Conservation (phyloP, 2,113 vertebrate species). For the Malurus cyaneus region DNA sequence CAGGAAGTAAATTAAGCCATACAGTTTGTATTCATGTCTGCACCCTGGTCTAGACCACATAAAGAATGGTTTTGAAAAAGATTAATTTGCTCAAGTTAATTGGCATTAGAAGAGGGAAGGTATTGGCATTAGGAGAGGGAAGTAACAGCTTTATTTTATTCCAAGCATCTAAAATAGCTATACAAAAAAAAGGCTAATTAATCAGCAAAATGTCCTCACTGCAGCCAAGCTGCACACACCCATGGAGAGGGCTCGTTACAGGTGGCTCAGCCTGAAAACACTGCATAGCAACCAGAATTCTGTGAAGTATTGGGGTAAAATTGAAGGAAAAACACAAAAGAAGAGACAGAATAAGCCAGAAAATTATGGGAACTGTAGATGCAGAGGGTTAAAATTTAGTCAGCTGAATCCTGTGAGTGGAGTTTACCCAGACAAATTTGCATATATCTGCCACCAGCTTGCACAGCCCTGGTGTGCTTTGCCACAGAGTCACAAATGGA, state of each 20-base stretch:
- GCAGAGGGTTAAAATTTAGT: not conserved
- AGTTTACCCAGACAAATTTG: not conserved
- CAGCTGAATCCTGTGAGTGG: not conserved
- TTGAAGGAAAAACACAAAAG: not conserved
- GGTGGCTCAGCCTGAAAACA: conserved; percentile 11
- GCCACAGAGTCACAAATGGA: not conserved
- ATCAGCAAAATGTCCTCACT: not conserved
- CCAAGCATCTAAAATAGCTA: not conserved
- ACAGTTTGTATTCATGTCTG: not conserved
- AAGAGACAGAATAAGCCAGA: not conserved
- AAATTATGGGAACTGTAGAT: not conserved
- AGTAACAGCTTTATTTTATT: conserved; percentile 12
- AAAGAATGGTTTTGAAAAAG: not conserved
- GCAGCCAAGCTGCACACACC: conserved; percentile 18
- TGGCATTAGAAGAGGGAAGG: not conserved
- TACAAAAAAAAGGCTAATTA: not conserved
- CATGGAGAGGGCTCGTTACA: not conserved
- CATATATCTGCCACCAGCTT: not conserved
- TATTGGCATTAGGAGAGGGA: not conserved
- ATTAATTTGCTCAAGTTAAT: not conserved
- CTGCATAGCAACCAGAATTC: conserved; percentile 50
- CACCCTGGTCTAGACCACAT: not conserved
- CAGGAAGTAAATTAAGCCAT: not conserved
- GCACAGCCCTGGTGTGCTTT: not conserved
- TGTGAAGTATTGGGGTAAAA: not conserved